A percentile compares a stretch with the other conserved stretches of the same genome.
These are phyloP conservation scores for Neocrepidodera transversa DNA, from an alignment of 2,888 invertebrate genomes.

Conservation along the genomic window DNA sequence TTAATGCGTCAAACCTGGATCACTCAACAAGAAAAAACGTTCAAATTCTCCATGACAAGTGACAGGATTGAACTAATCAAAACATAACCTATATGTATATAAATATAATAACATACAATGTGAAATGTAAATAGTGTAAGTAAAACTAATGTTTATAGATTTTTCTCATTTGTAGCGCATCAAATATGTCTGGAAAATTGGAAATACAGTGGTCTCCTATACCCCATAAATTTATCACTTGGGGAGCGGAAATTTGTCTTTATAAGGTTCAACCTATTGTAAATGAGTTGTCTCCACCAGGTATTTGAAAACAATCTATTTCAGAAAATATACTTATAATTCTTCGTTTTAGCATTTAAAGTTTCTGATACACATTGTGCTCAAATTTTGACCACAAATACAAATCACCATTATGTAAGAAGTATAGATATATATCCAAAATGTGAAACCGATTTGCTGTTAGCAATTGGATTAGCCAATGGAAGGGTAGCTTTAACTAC, in stretches of 20 bases:
- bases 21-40: no score
- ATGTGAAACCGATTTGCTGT: conserved; percentile 75
- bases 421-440: conserved; percentile 88
- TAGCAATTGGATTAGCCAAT: conserved; percentile 88
- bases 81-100: not conserved
- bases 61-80: no score
- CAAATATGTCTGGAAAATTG: conserved; percentile 66
- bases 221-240: conserved; percentile 84
- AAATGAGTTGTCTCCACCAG: conserved; percentile 43
- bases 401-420: conserved; percentile 79
- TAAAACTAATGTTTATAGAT: not conserved
- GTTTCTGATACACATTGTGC: conserved; percentile 75
- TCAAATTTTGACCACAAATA: conserved; percentile 75
- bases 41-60: no score
- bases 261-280: conserved; percentile 75
- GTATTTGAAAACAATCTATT: not conserved
- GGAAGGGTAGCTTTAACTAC: conserved; percentile 86
- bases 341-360: conserved; percentile 66
- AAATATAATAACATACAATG: not conserved
- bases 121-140: not conserved
- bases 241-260: conserved; percentile 88
- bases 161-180: not conserved
- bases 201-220: conserved; percentile 91
- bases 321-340: not conserved
- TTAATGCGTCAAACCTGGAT: no score